phyloP scores from a whole-genome alignment of 2,888 invertebrate species.

The Chromoteleia sp. region DNA sequence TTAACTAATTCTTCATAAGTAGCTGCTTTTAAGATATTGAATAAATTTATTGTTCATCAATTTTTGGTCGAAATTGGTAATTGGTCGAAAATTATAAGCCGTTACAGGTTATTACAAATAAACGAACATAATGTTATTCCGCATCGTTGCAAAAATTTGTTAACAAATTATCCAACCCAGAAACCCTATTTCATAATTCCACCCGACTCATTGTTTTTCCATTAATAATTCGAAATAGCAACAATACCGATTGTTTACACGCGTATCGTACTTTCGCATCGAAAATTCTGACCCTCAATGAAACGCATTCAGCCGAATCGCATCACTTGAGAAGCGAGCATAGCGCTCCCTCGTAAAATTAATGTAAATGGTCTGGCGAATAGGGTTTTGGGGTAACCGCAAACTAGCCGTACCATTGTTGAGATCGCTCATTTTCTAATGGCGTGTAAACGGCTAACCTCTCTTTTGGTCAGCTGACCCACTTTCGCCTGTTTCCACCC shows the following conservation, averaged over 20 bases:
- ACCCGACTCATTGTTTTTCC: slow-evolving; percentile 31
- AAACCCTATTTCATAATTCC: slow-evolving; percentile 27
- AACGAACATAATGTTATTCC: no score
- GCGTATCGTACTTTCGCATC: slow-evolving; percentile 37
- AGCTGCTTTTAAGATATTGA: no score
- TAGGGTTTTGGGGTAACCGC: slow-evolving; percentile 63
- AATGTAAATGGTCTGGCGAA: slow-evolving; percentile 65
- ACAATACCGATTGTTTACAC: slow-evolving; percentile 53
- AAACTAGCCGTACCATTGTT: slow-evolving; percentile 66
- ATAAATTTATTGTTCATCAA: no score
- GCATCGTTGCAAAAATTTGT: no score
- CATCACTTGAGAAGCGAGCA: slow-evolving; percentile 45
- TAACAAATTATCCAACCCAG: slow-evolving; percentile 5
- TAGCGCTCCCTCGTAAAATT: slow-evolving; percentile 59
- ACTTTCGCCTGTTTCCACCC: slow-evolving; percentile 55
- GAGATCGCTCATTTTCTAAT: slow-evolving; percentile 69
- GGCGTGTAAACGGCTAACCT: slow-evolving; percentile 68
- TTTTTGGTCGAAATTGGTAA: no score
- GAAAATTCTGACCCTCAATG: slow-evolving; percentile 49
- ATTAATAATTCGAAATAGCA: slow-evolving; percentile 44
- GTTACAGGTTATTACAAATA: no score
- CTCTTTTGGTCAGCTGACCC: slow-evolving; percentile 67
- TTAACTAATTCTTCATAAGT: no score
- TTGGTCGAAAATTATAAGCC: no score
- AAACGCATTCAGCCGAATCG: slow-evolving; percentile 48